Conservation (phyloP, 53 echinoderm and acorn worm species). For the Apostichopus leukothele region DNA sequence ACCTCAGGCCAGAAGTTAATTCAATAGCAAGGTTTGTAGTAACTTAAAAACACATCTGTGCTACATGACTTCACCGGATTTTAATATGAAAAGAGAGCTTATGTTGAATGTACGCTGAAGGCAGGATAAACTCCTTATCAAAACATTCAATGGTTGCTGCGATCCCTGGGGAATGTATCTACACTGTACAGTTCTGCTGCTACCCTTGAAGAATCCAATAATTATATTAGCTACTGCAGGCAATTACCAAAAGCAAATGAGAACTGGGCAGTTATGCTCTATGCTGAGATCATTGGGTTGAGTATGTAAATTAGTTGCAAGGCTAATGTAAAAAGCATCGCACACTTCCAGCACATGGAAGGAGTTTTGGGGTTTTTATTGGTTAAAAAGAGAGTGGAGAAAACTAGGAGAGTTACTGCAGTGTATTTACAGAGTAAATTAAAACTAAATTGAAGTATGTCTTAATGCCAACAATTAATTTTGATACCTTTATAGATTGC, state of each 20-base stretch:
- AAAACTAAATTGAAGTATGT: no score
- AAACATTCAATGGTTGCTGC: not conserved
- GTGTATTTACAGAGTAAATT: no score
- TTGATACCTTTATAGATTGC: no score
- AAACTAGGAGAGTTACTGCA: no score
- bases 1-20: not conserved
- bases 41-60: not conserved
- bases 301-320: no score
- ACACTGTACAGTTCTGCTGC: not conserved
- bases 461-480: no score
- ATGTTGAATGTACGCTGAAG: not conserved
- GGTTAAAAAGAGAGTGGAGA: no score
- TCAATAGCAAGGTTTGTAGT: not conserved
- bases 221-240: not conserved
- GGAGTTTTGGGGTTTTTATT: no score
- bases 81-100: not conserved
- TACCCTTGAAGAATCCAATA: not conserved
- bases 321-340: no score
- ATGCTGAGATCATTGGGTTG: no score
- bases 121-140: constrained; percentile 32
- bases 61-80: not conserved
- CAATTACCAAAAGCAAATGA: not conserved
- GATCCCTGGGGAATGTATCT: not conserved
- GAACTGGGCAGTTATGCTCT: not conserved
- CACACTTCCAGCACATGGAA: no score